A percentile compares a stretch with the other conserved stretches of the same genome.
Evolutionary conservation across 2,888 invertebrate genomes (phyloP).

Genomic region (Lithophane socia): DNA sequence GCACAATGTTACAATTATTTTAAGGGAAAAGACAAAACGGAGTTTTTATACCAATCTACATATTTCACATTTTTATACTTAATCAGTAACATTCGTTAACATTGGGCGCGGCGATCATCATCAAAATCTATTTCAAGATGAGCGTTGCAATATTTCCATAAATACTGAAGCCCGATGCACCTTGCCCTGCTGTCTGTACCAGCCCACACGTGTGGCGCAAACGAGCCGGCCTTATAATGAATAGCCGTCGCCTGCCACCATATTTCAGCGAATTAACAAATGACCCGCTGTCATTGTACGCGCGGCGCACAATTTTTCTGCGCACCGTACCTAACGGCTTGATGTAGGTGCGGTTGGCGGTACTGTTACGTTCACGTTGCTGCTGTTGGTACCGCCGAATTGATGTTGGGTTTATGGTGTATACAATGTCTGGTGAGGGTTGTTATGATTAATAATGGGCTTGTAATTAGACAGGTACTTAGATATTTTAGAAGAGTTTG

Average conservation of each 20-base stretch:
- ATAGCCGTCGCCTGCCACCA: slow-evolving; percentile 88
- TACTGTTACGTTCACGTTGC: slow-evolving; percentile 58
- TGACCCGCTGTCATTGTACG: slow-evolving; percentile 86
- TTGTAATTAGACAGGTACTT: slow-evolving; percentile 6
- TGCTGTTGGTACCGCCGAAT: slow-evolving; percentile 72
- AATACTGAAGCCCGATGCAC: slow-evolving; percentile 34
- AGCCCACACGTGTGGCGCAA: slow-evolving; percentile 87
- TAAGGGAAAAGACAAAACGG: background rate
- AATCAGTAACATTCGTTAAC: background rate
- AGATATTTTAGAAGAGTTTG: background rate
- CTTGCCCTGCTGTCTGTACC: slow-evolving; percentile 77
- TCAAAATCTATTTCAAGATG: background rate
- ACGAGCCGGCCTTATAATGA: slow-evolving; percentile 89
- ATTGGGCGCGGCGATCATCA: background rate
- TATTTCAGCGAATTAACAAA: slow-evolving; percentile 90
- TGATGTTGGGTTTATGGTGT: slow-evolving; percentile 78
- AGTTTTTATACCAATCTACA: background rate
- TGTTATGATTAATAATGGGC: slow-evolving; percentile 52
- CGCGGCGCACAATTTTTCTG: slow-evolving; percentile 89
- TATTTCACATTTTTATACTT: background rate
- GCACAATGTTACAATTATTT: background rate
- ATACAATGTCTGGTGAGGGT: slow-evolving; percentile 48
- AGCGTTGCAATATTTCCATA: background rate
- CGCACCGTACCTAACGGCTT: slow-evolving; percentile 85
- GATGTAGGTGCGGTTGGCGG: slow-evolving; percentile 87